Conservation (phyloP, 1,140 invertebrate species). For the Hypsibius dujardini region DNA sequence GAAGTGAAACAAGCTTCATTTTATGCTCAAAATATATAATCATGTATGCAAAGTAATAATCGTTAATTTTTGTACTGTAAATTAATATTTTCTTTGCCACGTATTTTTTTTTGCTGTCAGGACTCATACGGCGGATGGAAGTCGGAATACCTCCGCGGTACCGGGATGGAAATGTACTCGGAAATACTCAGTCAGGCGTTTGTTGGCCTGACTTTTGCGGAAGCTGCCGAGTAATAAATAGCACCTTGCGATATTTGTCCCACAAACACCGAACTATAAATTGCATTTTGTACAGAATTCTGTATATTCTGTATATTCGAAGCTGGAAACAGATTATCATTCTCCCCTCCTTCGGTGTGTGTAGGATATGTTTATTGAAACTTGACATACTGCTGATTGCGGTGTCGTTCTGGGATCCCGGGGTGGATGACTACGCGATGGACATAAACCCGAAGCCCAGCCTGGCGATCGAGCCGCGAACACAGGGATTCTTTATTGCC, state of each 20-base stretch:
- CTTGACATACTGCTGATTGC: background rate
- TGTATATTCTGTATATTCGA: too few relatives aligned
- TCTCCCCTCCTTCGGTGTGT: too few relatives aligned
- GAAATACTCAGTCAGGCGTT: background rate
- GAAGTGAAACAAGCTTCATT: too few relatives aligned
- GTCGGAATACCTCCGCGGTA: conserved; percentile 42
- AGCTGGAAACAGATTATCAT: too few relatives aligned
- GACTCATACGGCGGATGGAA: conserved; percentile 32
- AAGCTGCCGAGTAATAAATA: background rate
- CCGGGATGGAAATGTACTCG: conserved; percentile 39
- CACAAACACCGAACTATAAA: too few relatives aligned
- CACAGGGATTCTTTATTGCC: background rate
- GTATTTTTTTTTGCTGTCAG: conserved; percentile 16
- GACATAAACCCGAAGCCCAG: background rate
- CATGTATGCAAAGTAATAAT: too few relatives aligned
- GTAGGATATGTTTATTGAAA: background rate
- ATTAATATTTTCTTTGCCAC: conserved; percentile 14
- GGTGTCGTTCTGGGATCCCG: background rate
- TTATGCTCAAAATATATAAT: too few relatives aligned
- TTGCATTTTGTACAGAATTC: too few relatives aligned
- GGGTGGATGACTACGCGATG: background rate
- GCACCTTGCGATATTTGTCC: too few relatives aligned
- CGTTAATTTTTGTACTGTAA: conserved; percentile 16
- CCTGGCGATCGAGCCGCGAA: background rate
- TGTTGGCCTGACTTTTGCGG: background rate